Evolutionary conservation across 2,888 invertebrate species (phyloP).

Genomic region (Deilephila porcellus): DNA sequence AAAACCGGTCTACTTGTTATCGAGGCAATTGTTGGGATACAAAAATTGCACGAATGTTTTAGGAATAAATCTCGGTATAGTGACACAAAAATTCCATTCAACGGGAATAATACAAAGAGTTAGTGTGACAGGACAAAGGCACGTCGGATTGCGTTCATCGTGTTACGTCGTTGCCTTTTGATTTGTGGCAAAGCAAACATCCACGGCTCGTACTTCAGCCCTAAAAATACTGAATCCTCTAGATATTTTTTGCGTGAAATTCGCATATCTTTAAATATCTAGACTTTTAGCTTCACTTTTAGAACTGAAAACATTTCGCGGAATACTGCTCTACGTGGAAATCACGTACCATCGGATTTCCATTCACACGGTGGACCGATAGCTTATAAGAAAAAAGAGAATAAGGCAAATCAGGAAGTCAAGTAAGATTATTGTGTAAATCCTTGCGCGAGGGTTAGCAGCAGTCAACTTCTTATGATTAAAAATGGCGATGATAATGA

Average conservation of each 20-base stretch:
- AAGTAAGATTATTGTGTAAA: too few species aligned
- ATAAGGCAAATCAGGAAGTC: too few species aligned
- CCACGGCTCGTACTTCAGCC: constrained; percentile 53
- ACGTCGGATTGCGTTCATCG: constrained; percentile 52
- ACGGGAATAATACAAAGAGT: constrained; percentile 57
- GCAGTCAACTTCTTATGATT: too few species aligned
- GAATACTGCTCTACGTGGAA: too few species aligned
- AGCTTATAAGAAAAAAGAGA: too few species aligned
- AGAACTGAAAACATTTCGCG: too few species aligned
- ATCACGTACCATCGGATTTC: too few species aligned
- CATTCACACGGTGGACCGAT: too few species aligned
- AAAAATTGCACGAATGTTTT: constrained; percentile 27
- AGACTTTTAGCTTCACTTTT: too few species aligned
- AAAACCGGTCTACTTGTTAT: constrained; percentile 9
- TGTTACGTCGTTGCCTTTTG: constrained; percentile 57
- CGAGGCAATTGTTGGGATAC: constrained; percentile 15
- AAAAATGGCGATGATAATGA: too few species aligned
- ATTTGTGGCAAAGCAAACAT: constrained; percentile 67
- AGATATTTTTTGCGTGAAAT: constrained; percentile 48
- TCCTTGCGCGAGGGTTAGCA: too few species aligned
- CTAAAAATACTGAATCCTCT: constrained; percentile 53
- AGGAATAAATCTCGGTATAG: constrained; percentile 43
- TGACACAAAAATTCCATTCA: constrained; percentile 54
- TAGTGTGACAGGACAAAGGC: constrained; percentile 63
- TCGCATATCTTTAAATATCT: not conserved